Evolutionary conservation across 2,797 vertebrate species (phyloP), one percentile per base, ranked within the genome.

Genomic region (Octomys mimax): DNA sequence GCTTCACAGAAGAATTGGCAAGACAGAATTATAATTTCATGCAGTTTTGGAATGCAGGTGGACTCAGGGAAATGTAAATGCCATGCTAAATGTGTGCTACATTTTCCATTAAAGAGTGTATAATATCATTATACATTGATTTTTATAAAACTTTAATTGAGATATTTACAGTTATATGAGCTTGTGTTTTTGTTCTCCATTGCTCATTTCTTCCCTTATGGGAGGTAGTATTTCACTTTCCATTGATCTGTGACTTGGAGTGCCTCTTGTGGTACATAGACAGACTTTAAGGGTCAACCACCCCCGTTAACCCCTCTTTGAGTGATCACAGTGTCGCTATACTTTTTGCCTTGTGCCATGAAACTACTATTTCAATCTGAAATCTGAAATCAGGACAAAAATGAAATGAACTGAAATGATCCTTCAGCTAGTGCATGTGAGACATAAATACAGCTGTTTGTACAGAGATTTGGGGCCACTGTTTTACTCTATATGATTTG

Each of bases 51-150:
- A 90, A 82, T 87, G 0, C 98, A 99, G 54, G 99, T 96, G 16
- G 98, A 92, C 39, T 96, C 83, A 33, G 98, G 92, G 97, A 95
- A 99, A 97, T 0, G 97, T 99, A 89, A 99, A 98, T 98, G 98
- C 99, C 92, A 99, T 98, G 0, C 98, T 99, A 54, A 98, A 98
- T 98, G 92, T 87, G 3, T 57, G 10, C 2, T 84, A 24, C 4
- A 64, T 98, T 99, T 97, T 99, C 99, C 98, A 99, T 98, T 99
- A 99, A 96, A 87, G 84, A 89, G 85, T 59, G 13, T 1, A 22
- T 11, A 61, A 89, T 73, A 54, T 68, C 36, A 77, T 71, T 57
- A 19, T 1, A 49, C n/a, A 9, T 36, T 85, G 81, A 87, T 42
- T 81, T 62, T 91, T 91, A 89, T 33, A 68, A 61, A 84, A 93